A percentile compares a stretch with the other conserved stretches of the same genome.
Evolutionary conservation across 2,797 vertebrate genomes (phyloP).

Genomic region (Parotocinclus haroldoi): DNA sequence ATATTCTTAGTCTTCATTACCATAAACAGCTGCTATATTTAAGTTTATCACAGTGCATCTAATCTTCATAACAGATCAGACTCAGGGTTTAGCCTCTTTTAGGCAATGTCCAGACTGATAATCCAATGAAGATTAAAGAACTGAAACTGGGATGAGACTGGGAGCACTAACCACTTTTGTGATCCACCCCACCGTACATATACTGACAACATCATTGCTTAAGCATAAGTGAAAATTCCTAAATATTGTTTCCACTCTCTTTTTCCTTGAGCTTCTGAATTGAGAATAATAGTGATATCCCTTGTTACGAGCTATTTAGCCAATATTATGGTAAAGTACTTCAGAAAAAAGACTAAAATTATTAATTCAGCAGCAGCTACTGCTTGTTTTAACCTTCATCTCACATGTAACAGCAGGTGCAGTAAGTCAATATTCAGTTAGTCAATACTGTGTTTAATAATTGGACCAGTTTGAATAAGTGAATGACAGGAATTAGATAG

Average conservation of each 20-base stretch:
- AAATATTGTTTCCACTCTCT: not conserved
- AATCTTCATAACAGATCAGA: too few relatives aligned
- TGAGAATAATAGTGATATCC: too few relatives aligned
- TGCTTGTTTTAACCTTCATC: constrained; percentile 3
- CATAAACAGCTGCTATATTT: too few relatives aligned
- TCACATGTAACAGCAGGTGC: not conserved
- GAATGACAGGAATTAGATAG: not conserved
- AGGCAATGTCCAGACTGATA: too few relatives aligned
- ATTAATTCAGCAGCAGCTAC: not conserved
- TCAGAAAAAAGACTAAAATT: not conserved
- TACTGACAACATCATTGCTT: constrained; percentile 69
- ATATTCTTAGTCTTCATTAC: too few relatives aligned
- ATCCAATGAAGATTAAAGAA: too few relatives aligned
- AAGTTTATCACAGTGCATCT: too few relatives aligned
- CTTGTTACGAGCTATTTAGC: too few relatives aligned
- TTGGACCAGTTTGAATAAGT: not conserved
- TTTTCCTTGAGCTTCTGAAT: not conserved
- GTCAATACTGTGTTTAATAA: constrained; percentile 8
- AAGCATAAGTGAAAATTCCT: constrained; percentile 49
- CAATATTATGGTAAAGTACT: not conserved
- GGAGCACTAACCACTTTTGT: too few relatives aligned
- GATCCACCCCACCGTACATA: not conserved
- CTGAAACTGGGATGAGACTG: too few relatives aligned
- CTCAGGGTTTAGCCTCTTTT: too few relatives aligned
- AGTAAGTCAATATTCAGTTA: not conserved